A percentile compares a stretch with the other conserved stretches of the same genome.
Conservation (phyloP, 2,113 vertebrate genomes). For the Chitala chitala region DNA sequence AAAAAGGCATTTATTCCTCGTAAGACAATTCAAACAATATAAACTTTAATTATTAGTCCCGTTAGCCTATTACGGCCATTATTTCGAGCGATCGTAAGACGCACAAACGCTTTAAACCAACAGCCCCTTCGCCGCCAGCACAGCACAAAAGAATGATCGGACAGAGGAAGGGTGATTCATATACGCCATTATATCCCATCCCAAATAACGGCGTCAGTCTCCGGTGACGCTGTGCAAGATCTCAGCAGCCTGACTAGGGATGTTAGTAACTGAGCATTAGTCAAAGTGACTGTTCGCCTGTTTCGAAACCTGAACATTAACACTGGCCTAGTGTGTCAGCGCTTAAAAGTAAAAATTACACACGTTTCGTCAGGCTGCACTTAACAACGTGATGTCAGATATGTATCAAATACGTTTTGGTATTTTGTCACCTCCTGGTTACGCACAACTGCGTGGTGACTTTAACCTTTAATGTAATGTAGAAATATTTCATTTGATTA, state of each 20-base stretch:
- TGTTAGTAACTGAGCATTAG: not conserved
- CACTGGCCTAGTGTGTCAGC: not conserved
- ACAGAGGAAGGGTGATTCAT: conserved; percentile 1
- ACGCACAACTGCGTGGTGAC: not conserved
- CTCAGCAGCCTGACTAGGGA: not conserved
- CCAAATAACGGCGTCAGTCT: not conserved
- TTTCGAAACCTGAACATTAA: conserved; percentile 8
- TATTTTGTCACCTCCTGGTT: too few relatives aligned
- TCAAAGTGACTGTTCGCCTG: not conserved
- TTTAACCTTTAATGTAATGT: not conserved
- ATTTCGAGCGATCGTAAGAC: not conserved
- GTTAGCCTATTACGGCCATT: too few relatives aligned
- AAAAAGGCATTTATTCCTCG: not conserved
- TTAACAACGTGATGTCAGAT: not conserved
- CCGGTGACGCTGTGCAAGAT: not conserved
- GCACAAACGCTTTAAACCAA: not conserved
- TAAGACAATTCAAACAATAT: not conserved
- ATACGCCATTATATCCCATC: not conserved
- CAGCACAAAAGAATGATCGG: conserved; percentile 1
- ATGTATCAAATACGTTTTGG: not conserved
- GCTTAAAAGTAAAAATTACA: not conserved
- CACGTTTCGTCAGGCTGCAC: too few relatives aligned
- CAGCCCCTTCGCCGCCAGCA: not conserved
- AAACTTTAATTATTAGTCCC: too few relatives aligned
- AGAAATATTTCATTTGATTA: too few relatives aligned